Evolutionary conservation across 35 echinoderm and acorn worm genomes (phyloP).

Genomic region (Chiridota heheva): DNA sequence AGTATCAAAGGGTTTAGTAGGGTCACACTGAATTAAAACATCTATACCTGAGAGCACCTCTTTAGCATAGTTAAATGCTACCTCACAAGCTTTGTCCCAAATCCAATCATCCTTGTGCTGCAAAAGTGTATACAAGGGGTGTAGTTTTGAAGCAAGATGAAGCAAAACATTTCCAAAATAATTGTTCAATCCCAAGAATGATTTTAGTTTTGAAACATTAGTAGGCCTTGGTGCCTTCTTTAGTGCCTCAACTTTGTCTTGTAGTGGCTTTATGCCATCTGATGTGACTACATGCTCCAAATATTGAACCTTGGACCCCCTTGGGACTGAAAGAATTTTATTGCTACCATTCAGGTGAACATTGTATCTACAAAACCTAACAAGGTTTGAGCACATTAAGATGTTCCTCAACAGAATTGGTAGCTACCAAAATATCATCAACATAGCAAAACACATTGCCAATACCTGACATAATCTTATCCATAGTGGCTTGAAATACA

Average conservation of each 20-base stretch:
- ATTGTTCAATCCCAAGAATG: constrained; percentile 25
- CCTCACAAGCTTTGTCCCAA: constrained; percentile 1
- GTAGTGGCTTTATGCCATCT: neutral
- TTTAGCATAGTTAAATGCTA: constrained; percentile 26
- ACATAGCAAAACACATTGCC: constrained; percentile 42
- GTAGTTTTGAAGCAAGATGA: constrained; percentile 13
- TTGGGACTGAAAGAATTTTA: too few species aligned
- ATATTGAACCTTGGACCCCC: neutral
- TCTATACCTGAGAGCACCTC: neutral
- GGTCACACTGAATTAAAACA: neutral
- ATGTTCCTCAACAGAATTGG: neutral
- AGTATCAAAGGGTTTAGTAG: neutral
- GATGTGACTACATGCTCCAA: neutral
- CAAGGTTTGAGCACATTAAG: neutral
- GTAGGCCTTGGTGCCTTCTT: neutral
- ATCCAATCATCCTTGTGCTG: neutral
- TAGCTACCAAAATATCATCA: constrained; percentile 1
- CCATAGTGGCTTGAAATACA: constrained; percentile 32
- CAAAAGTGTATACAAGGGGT: neutral
- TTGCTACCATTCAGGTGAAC: neutral
- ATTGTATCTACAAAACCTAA: neutral
- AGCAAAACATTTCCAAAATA: constrained; percentile 58
- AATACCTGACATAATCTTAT: constrained; percentile 34
- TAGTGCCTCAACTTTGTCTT: constrained; percentile 1
- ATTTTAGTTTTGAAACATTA: neutral